A percentile compares a stretch with the other conserved stretches of the same genome.
Evolutionary conservation across 2,797 vertebrate species (phyloP).

Genomic region (Enteromius fasciolatus): DNA sequence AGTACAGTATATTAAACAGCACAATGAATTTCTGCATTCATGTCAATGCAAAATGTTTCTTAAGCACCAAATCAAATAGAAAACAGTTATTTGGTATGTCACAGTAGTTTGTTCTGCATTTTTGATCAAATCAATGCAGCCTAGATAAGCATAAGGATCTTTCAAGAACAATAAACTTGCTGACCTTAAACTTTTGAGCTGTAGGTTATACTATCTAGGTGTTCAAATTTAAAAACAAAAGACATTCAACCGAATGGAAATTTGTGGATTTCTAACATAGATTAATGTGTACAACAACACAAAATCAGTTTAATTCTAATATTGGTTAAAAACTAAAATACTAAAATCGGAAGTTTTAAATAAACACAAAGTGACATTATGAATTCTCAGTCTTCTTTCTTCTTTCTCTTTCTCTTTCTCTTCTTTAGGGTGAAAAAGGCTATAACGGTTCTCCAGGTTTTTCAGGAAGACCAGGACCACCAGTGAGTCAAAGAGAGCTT

Average conservation of each 20-base stretch:
- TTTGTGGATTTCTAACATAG: neutral
- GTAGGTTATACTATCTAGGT: too few species aligned
- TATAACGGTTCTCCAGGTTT: constrained; percentile 77
- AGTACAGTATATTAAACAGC: neutral
- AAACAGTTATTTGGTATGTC: neutral
- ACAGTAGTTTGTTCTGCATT: neutral
- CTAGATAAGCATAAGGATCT: neutral
- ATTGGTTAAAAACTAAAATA: constrained; percentile 6
- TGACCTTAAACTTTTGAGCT: neutral
- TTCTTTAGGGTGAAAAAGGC: constrained; percentile 83
- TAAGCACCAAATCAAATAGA: neutral
- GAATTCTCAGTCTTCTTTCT: neutral
- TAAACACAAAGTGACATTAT: neutral
- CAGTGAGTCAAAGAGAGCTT: constrained; percentile 71
- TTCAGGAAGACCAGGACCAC: constrained; percentile 74
- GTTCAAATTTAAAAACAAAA: neutral
- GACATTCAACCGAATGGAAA: neutral
- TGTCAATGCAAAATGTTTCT: neutral
- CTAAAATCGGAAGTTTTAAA: neutral
- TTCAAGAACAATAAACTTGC: neutral
- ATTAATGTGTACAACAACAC: neutral
- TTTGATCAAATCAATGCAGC: neutral
- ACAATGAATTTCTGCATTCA: neutral
- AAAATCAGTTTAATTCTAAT: neutral
- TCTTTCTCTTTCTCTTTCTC: constrained; percentile 36